Evolutionary conservation across 2,113 vertebrate species (phyloP), one percentile per base, ranked within the genome.

Genomic region (Pipra filicauda): DNA sequence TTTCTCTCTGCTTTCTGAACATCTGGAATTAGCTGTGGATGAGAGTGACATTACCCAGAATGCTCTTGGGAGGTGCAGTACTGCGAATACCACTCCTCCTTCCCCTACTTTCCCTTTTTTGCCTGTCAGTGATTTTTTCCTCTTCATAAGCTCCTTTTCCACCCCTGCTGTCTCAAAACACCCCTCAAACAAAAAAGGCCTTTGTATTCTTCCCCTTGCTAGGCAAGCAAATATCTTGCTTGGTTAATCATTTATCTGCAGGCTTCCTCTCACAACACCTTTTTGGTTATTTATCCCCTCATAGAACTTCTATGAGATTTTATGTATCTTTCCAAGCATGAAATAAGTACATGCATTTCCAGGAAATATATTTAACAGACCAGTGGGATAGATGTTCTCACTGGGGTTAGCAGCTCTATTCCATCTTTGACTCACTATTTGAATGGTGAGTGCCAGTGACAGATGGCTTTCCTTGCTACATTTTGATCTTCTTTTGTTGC

Each of bases 271-370:
- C 80, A 84, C 44, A 87, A 95, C 59, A 88, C 69, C 41, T 91
- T 92, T 93, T 92, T 72, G n/a, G 66, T 83, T 93, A 77, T 86
- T 95, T 96, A 94, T 88, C 54, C 28, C 39, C 57, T 75, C 76
- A 58, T 7, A 90, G 52, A 61, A 81, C 65, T 83, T 79, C 75
- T 92, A 88, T 75, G 90, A 93, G 85, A 90, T 81, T 93, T 95
- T 96, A 88, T 93, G 85, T 90, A 71, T 69, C 93, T 91, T 97
- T 94, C 92, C 95, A 93, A 93, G 93, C 93, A 92, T 97, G 95
- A 95, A 96, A 95, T 96, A 93, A 95, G 79, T 89, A 84, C 83
- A 95, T 72, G 41, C 44, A 30, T 93, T 95, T 94, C 52, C 74
- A 95, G 51, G 69, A 95, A 91, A 86, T 85, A 72, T 58, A 89